Conservation (phyloP, 2,888 invertebrate species). For the Brassicogethes aeneus region DNA sequence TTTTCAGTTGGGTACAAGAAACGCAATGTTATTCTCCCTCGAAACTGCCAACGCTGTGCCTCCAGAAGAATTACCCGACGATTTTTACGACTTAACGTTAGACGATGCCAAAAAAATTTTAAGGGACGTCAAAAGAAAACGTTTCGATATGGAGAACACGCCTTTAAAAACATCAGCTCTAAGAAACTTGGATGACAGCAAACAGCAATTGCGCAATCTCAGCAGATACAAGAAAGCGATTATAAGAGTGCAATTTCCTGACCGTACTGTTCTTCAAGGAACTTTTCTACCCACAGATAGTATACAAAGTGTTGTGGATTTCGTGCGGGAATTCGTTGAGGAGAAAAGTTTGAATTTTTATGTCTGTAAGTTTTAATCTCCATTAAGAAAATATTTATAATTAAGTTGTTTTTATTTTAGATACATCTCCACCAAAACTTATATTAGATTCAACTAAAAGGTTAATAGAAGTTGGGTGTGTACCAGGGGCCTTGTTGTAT, state of each 20-base stretch:
- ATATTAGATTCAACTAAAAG: constrained; percentile 52
- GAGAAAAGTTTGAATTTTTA: constrained; percentile 60
- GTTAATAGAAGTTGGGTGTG: constrained; percentile 64
- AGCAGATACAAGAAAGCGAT: constrained; percentile 67
- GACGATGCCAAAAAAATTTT: constrained; percentile 71
- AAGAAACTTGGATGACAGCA: constrained; percentile 50
- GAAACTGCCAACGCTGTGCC: constrained; percentile 52
- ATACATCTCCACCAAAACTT: constrained; percentile 75
- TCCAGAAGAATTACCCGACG: constrained; percentile 70
- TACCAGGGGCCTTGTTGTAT: constrained; percentile 70
- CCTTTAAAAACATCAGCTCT: constrained; percentile 62
- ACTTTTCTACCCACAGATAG: constrained; percentile 71
- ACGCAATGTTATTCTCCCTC: constrained; percentile 64
- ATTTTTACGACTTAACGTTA: constrained; percentile 80
- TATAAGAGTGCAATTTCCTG: constrained; percentile 80
- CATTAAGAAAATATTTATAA: neutral
- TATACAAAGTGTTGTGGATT: constrained; percentile 59
- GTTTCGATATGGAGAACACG: constrained; percentile 58
- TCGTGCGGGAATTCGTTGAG: constrained; percentile 62
- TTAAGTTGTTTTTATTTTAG: constrained; percentile 41
- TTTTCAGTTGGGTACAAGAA: constrained; percentile 61
- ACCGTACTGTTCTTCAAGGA: constrained; percentile 77
- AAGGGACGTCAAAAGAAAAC: constrained; percentile 59
- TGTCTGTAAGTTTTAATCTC: constrained; percentile 57
- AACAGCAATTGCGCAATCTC: constrained; percentile 48